These are phyloP conservation scores for Eurosta solidaginis DNA, from an alignment of 1,140 invertebrate genomes.

Conservation along the genomic window DNA sequence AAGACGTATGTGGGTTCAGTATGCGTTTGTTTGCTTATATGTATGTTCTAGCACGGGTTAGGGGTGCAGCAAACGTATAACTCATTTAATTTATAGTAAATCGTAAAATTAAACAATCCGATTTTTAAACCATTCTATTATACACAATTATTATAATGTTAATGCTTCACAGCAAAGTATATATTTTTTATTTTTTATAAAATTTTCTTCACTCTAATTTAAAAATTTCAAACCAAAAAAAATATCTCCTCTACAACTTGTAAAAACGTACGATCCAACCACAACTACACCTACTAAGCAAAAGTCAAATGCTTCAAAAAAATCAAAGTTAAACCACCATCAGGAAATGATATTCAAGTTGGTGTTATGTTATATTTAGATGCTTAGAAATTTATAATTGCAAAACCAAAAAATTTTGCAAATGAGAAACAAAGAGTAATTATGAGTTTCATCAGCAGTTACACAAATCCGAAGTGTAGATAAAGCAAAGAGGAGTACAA, in stretches of 20 bases:
- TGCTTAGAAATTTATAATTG: neutral
- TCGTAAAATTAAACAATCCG: neutral
- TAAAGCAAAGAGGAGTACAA: neutral
- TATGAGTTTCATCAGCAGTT: neutral
- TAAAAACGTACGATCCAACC: neutral
- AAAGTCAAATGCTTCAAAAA: neutral
- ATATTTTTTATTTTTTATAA: constrained; percentile 29
- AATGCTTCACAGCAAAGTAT: constrained; percentile 19
- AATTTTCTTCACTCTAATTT: constrained; percentile 28
- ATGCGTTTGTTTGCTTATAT: neutral
- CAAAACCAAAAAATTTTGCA: neutral
- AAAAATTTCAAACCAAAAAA: constrained; percentile 7
- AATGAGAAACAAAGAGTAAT: neutral
- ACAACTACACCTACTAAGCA: neutral
- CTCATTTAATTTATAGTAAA: constrained; percentile 22
- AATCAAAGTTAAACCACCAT: neutral
- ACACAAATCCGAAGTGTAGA: neutral
- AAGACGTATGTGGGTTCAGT: neutral
- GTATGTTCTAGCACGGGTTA: neutral
- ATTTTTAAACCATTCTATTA: constrained; percentile 21
- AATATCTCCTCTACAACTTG: neutral
- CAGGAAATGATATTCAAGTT: neutral
- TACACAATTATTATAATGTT: constrained; percentile 31
- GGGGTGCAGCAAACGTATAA: neutral
- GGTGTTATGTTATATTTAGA: neutral